Evolutionary conservation across 2,797 vertebrate genomes (phyloP), one percentile per base, ranked within the genome.

Genomic region (Australoheros facetus): DNA sequence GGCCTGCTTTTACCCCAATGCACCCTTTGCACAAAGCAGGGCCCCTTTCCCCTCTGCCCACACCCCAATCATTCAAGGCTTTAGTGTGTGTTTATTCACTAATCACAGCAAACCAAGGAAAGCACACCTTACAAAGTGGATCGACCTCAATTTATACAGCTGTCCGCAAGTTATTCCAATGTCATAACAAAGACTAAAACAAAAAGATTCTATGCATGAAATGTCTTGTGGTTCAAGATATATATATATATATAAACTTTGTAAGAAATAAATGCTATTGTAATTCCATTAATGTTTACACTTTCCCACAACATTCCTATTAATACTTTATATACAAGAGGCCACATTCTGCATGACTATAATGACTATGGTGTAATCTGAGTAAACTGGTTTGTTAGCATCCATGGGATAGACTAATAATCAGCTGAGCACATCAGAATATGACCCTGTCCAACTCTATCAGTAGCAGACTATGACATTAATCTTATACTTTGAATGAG

Each of bases 81-180:
- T 94, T 78, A 88, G 85, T 85, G 88, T 87, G 88, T 84, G 76
- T 89, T 89, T 91, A 78, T 86, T 87, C 87, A 87, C 83, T 69
- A 88, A 88, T 88, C 79, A 90, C 90, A 80, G 87, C 83, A 83
- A 90, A 85, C 69, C 71, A 89, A 91, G 86, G 88, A 93, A 94
- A 96, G 94, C 94, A 95, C 95, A 96, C 91, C 85, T 89, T 86
- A 90, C 85, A 91, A 87, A 91, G 89, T 91, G 91, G 91, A 95
- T 94, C 90, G 86, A 96, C 93, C 93, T 95, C 90, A 90, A 85
- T 89, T 94, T 94, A 86, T 94, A 92, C 71, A 78, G 89, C 86
- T 91, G 84, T 94, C 89, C 93, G 91, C 93, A 92, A 94, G 85
- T 93, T 91, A 91, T 84, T 89, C 85, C 86, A 87, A 80, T 72